These are phyloP conservation scores for Trichoplax adhaerens DNA, from an alignment of 37 sponge, comb jelly and placozoan species.

Conservation along the genomic window DNA sequence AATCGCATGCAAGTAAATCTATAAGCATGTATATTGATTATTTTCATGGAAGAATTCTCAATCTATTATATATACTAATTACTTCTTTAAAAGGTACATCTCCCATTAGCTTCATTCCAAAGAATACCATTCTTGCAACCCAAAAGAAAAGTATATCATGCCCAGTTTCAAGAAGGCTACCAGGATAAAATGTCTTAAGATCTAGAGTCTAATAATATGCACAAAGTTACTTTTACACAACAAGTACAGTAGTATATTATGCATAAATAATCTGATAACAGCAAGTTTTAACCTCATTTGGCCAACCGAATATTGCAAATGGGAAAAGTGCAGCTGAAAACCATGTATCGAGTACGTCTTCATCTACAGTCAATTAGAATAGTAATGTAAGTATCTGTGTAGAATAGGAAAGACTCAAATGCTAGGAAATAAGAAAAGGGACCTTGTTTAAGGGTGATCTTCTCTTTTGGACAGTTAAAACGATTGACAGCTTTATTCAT, in stretches of 20 bases:
- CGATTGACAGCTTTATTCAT: constrained; percentile 53
- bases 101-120: constrained; percentile 78
- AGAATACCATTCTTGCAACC: constrained; percentile 95
- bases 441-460: constrained; percentile 55
- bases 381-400: neutral
- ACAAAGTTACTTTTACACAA: neutral
- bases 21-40: neutral
- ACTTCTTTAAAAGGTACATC: constrained; percentile 75
- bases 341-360: constrained; percentile 99
- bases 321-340: constrained; percentile 93
- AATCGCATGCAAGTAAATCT: constrained; percentile 93
- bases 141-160: constrained; percentile 99
- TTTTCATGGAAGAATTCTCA: too few relatives aligned
- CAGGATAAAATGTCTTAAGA: constrained; percentile 66
- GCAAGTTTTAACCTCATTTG: constrained; percentile 29
- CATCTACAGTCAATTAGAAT: constrained; percentile 37
- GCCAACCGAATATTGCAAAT: constrained; percentile 94
- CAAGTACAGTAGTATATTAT: neutral
- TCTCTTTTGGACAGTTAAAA: constrained; percentile 55
- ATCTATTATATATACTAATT: neutral
- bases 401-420: neutral
- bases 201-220: constrained; percentile 35
- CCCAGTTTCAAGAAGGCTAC: constrained; percentile 84
- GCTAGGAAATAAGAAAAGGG: neutral
- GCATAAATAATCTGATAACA: neutral